Evolutionary conservation across 2,797 vertebrate genomes (phyloP).

Genomic region (Enteromius argenteus): DNA sequence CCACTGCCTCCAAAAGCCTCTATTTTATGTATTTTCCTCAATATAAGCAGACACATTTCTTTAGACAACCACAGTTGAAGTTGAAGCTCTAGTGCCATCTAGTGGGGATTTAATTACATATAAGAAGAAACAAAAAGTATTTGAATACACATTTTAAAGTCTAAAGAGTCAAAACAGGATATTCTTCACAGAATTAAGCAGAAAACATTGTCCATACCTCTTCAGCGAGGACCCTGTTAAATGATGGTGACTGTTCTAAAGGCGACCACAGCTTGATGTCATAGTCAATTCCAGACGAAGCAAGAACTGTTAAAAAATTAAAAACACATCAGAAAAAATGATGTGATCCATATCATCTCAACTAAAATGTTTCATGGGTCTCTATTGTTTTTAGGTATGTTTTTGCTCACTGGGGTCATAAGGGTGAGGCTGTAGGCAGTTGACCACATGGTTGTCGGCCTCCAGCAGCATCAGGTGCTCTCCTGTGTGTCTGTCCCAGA

Average conservation of each 20-base stretch:
- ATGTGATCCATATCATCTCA: background rate
- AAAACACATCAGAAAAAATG: slow-evolving; percentile 54
- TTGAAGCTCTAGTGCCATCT: slow-evolving; percentile 52
- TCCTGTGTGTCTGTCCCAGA: slow-evolving; percentile 96
- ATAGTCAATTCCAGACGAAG: slow-evolving; percentile 98
- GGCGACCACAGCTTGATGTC: slow-evolving; percentile 99
- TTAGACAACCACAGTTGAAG: background rate
- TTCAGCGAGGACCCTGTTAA: slow-evolving; percentile 94
- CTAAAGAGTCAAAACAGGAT: background rate
- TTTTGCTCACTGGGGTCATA: slow-evolving; percentile 94
- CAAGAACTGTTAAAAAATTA: slow-evolving; percentile 83
- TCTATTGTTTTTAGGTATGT: background rate
- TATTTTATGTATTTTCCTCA: background rate
- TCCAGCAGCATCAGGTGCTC: slow-evolving; percentile 98
- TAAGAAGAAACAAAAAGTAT: background rate
- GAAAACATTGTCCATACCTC: slow-evolving; percentile 82
- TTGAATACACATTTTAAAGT: background rate
- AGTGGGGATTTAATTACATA: slow-evolving; percentile 19
- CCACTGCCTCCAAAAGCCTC: background rate
- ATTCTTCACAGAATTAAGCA: background rate
- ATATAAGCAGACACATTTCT: background rate
- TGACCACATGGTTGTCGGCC: slow-evolving; percentile 98
- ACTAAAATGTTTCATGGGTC: background rate
- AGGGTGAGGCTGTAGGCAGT: slow-evolving; percentile 97
- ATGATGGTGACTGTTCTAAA: slow-evolving; percentile 89